Percentiles rank a stretch among this genome's conserved stretches.
These are phyloP conservation scores for Gavia stellata DNA, from an alignment of 2,113 vertebrate genomes.

Conservation along the genomic window DNA sequence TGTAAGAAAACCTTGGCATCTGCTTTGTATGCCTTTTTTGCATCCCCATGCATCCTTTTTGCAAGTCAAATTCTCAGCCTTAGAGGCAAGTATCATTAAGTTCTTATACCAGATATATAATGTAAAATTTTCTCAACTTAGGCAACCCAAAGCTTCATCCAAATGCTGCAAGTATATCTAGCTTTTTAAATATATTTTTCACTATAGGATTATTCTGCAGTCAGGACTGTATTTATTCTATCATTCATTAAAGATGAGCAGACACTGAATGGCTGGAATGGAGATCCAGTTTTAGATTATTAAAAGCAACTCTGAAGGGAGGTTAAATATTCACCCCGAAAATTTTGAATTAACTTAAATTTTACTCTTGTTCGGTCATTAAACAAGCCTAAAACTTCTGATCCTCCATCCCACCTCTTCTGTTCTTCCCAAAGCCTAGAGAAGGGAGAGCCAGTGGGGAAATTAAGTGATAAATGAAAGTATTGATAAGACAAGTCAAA, in stretches of 20 bases:
- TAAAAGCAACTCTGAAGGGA: not conserved
- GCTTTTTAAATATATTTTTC: not conserved
- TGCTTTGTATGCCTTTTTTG: not conserved
- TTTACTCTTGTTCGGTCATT: not conserved
- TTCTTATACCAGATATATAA: not conserved
- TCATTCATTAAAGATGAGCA: not conserved
- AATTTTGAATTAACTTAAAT: not conserved
- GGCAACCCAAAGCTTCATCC: not conserved
- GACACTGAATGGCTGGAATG: not conserved
- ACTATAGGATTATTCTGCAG: not conserved
- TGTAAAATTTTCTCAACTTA: not conserved
- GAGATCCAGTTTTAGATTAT: not conserved
- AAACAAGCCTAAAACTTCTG: not conserved
- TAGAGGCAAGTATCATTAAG: not conserved
- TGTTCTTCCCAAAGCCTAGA: not conserved
- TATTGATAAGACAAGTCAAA: not conserved
- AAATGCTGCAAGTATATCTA: not conserved
- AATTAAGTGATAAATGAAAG: not conserved
- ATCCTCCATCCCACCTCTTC: not conserved
- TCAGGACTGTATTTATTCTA: not conserved
- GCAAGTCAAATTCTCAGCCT: not conserved
- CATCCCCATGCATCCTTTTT: not conserved
- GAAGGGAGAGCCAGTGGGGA: accelerated
- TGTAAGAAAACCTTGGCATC: not conserved
- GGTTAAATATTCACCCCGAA: not conserved